Conservation (phyloP, 1,140 invertebrate genomes). For the Drosophila athabasca region DNA sequence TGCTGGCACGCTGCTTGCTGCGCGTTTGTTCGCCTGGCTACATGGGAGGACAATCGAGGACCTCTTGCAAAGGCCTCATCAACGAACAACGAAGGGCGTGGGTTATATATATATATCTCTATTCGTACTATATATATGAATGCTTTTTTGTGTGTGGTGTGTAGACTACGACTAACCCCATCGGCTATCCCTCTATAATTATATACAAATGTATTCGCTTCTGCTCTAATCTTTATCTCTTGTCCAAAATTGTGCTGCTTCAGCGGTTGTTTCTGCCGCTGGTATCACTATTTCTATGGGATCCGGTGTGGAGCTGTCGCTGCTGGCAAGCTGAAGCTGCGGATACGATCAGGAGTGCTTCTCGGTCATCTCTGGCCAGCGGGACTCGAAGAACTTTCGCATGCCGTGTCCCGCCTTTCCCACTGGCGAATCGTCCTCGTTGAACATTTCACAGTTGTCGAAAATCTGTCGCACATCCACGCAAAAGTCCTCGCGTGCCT, state of each 20-base stretch:
- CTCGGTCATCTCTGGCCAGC: slow-evolving; percentile 89
- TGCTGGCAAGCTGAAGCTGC: slow-evolving; percentile 7
- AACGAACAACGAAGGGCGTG: slow-evolving; percentile 49
- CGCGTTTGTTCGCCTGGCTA: slow-evolving; percentile 39
- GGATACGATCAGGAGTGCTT: slow-evolving; percentile 81
- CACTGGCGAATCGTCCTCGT: slow-evolving; percentile 98
- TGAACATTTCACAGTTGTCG: slow-evolving; percentile 98
- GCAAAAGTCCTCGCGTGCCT: slow-evolving; percentile 94
- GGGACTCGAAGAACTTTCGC: slow-evolving; percentile 94
- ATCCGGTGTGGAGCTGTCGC: slow-evolving; percentile 20
- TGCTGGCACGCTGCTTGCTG: slow-evolving; percentile 21
- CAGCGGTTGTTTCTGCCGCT: slow-evolving; percentile 14
- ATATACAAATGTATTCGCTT: slow-evolving; percentile 54
- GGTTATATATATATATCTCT: slow-evolving; percentile 16
- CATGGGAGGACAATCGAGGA: slow-evolving; percentile 30
- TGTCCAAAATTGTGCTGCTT: slow-evolving; percentile 73
- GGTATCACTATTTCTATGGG: slow-evolving; percentile 37
- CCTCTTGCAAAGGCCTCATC: slow-evolving; percentile 14
- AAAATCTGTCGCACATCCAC: slow-evolving; percentile 96
- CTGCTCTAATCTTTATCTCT: slow-evolving; percentile 32
- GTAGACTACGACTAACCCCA: slow-evolving; percentile 44
- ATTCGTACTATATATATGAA: slow-evolving; percentile 26
- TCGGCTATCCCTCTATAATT: slow-evolving; percentile 19
- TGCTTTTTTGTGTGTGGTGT: slow-evolving; percentile 23
- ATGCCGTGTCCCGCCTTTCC: slow-evolving; percentile 96